These are phyloP conservation scores for Panthera leo DNA, from an alignment of 2,113 vertebrate genomes.

Conservation along the genomic window DNA sequence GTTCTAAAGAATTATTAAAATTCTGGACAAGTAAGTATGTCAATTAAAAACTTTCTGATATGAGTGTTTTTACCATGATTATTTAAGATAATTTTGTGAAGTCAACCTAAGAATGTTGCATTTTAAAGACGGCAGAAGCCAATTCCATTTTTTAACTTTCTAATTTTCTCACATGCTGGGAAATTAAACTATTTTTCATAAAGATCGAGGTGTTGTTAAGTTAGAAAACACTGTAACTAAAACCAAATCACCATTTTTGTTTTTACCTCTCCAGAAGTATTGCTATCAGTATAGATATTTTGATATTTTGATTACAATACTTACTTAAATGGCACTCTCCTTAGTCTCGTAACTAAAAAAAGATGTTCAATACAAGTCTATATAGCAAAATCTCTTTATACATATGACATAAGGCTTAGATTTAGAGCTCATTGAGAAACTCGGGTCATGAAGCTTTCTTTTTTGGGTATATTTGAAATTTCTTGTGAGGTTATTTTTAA, in stretches of 20 bases:
- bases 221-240: neutral
- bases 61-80: neutral
- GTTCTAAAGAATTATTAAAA: neutral
- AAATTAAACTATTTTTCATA: conserved; percentile 21
- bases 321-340: neutral
- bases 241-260: neutral
- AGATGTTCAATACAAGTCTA: neutral
- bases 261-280: neutral
- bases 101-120: neutral
- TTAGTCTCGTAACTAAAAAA: neutral
- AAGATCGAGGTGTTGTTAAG: neutral
- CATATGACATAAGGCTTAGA: neutral
- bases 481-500: neutral
- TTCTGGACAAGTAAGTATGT: neutral
- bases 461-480: neutral
- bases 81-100: neutral
- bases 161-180: neutral
- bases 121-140: neutral
- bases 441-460: neutral
- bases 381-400: neutral
- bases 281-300: neutral
- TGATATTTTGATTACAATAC: neutral
- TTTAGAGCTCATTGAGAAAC: neutral
- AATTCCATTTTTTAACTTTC: neutral
- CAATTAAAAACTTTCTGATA: neutral